Conservation (phyloP, 2,113 vertebrate species). For the Mesitornis unicolor region DNA sequence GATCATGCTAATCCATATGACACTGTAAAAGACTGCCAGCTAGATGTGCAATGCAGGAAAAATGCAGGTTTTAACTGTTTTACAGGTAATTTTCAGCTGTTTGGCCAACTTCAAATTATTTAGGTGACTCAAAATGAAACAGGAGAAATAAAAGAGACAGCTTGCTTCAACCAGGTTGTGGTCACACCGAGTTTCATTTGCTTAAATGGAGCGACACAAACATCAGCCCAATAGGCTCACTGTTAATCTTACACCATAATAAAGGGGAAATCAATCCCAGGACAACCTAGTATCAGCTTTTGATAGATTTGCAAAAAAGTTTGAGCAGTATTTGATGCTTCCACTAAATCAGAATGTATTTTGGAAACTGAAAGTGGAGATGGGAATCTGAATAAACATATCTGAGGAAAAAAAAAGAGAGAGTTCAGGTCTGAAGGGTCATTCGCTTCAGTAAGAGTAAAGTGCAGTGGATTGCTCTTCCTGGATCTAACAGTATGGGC, state of each 20-base stretch:
- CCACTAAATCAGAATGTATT: neutral
- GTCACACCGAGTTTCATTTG: neutral
- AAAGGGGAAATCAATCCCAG: neutral
- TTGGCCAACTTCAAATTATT: neutral
- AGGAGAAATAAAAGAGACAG: neutral
- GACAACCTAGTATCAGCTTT: neutral
- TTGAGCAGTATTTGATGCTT: neutral
- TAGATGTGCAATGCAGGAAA: neutral
- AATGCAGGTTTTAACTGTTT: neutral
- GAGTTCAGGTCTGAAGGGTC: neutral
- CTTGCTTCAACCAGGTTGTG: neutral
- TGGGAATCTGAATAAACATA: neutral
- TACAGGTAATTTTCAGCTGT: neutral
- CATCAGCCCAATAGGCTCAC: neutral
- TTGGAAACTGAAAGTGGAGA: neutral
- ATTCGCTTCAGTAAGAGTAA: constrained; percentile 2
- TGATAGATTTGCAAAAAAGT: neutral
- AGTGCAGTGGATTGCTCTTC: constrained; percentile 59
- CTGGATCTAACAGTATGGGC: constrained; percentile 65
- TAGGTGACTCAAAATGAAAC: neutral
- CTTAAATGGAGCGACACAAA: neutral
- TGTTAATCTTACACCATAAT: neutral
- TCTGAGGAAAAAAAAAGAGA: neutral
- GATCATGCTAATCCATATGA: neutral
- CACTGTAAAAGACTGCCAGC: neutral